phyloP scores from a whole-genome alignment of 2,888 invertebrate species.

The Itoplectis maculator region DNA sequence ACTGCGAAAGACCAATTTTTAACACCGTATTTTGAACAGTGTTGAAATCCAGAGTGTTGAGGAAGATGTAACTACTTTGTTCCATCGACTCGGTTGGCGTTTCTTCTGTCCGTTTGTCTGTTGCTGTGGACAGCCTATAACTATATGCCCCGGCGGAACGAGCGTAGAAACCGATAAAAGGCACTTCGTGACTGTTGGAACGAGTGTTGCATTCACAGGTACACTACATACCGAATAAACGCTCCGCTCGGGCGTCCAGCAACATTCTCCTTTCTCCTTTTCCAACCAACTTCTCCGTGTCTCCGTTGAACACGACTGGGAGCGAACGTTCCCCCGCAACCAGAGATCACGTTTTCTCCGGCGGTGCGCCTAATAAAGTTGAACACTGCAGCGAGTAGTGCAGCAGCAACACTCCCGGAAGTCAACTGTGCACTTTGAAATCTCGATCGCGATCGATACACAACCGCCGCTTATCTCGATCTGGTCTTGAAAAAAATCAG shows the following conservation, averaged over 20 bases:
- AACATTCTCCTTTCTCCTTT: neutral
- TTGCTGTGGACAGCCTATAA: neutral
- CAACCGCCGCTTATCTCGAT: conserved; percentile 3
- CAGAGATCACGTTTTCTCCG: conserved; percentile 62
- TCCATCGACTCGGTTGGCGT: conserved; percentile 51
- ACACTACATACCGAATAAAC: neutral
- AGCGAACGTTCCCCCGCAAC: neutral
- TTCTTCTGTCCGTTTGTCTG: neutral
- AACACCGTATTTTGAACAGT: too few relatives aligned
- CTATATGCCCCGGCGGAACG: too few relatives aligned
- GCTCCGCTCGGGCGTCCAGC: conserved; percentile 3
- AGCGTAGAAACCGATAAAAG: conserved; percentile 28
- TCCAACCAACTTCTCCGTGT: neutral
- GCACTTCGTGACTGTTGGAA: conserved; percentile 66
- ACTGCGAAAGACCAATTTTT: too few relatives aligned
- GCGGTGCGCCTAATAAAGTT: neutral
- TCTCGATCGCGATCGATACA: conserved; percentile 4
- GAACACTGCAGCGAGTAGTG: neutral
- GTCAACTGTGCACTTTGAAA: neutral
- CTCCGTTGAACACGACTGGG: conserved; percentile 7
- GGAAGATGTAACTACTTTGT: conserved; percentile 37
- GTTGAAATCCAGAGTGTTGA: too few relatives aligned
- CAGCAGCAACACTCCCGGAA: conserved; percentile 24
- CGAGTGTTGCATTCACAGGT: conserved; percentile 61
- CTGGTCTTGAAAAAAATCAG: neutral